Percentiles rank a stretch among this genome's conserved stretches.
Conservation (phyloP, 2,113 vertebrate genomes). For the Archocentrus centrarchus region DNA sequence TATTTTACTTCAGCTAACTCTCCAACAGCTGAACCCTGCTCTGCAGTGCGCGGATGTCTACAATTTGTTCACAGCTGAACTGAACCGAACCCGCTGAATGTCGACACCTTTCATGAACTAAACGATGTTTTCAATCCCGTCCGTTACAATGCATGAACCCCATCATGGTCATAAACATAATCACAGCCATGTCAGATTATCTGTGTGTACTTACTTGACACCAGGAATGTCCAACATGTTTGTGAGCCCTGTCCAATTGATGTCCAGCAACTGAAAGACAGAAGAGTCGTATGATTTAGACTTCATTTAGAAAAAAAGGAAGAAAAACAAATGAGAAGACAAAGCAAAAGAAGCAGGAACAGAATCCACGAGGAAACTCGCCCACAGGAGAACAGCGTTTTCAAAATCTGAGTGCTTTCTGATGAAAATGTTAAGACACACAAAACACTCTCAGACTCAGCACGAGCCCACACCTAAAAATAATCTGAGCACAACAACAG, state of each 20-base stretch:
- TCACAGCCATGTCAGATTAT: not conserved
- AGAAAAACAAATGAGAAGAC: not conserved
- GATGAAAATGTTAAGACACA: not conserved
- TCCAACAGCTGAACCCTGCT: not conserved
- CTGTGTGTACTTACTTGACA: conserved; percentile 87
- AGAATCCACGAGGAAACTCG: too few relatives aligned
- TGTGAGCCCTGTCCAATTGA: conserved; percentile 97
- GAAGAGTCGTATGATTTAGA: not conserved
- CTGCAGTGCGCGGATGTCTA: not conserved
- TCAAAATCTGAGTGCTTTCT: not conserved
- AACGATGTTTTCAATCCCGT: not conserved
- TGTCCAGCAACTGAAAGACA: conserved; percentile 89
- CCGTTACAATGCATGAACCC: accelerated
- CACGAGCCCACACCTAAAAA: accelerated
- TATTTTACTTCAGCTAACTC: not conserved
- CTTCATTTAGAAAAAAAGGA: too few relatives aligned
- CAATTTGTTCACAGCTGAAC: accelerated
- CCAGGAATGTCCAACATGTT: conserved; percentile 97
- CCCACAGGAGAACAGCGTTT: too few relatives aligned
- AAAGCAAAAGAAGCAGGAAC: not conserved
- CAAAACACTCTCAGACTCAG: not conserved
- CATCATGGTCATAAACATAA: not conserved
- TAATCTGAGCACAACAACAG: not conserved
- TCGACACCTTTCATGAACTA: accelerated
- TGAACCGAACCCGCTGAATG: not conserved